phyloP scores from a whole-genome alignment of 2,888 invertebrate genomes.

The Drosophila picticornis region DNA sequence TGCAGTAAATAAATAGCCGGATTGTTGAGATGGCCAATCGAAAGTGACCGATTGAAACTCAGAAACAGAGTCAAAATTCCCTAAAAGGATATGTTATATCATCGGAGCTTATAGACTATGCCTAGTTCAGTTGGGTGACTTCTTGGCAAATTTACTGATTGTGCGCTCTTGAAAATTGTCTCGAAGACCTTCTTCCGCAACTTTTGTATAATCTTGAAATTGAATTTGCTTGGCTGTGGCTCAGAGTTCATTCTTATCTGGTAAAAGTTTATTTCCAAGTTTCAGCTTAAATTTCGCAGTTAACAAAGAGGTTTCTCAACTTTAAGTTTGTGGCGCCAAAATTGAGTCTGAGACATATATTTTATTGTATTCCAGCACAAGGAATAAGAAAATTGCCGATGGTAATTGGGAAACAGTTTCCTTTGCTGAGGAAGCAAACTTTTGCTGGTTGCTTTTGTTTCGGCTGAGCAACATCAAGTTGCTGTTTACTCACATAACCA shows the following conservation, averaged over 20 bases:
- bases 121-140: neutral
- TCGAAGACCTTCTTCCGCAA: neutral
- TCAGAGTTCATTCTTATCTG: neutral
- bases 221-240: neutral
- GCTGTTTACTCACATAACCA: neutral
- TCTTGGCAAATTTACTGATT: neutral
- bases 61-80: neutral
- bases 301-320: neutral
- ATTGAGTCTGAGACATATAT: neutral
- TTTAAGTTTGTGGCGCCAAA: neutral
- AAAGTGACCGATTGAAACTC: neutral
- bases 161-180: neutral
- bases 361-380: neutral
- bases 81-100: neutral
- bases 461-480: neutral
- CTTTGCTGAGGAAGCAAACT: neutral
- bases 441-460: neutral
- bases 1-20: neutral
- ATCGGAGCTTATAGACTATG: neutral
- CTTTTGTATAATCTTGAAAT: neutral
- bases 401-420: neutral
- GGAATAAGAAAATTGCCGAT: neutral
- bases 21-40: too few relatives aligned
- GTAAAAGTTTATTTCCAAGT: neutral
- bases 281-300: neutral